A percentile compares a stretch with the other conserved stretches of the same genome.
Conservation (phyloP, 2,113 vertebrate species). For the Brachirus orientalis region DNA sequence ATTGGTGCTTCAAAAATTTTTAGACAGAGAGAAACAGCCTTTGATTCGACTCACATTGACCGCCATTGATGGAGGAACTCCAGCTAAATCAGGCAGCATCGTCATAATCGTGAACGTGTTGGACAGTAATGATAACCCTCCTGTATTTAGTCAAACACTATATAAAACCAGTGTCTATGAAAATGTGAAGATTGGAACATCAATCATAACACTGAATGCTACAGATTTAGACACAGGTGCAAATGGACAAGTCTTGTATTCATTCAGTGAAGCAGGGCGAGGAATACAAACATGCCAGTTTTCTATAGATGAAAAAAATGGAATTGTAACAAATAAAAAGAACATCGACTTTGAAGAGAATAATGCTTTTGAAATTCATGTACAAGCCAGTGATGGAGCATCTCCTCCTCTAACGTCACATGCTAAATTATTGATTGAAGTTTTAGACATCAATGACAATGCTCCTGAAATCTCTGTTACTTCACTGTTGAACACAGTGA, state of each 20-base stretch:
- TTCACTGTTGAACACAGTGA: constrained; percentile 80
- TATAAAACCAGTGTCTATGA: constrained; percentile 84
- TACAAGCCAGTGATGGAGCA: constrained; percentile 86
- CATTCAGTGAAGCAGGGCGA: constrained; percentile 77
- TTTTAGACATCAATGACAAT: constrained; percentile 82
- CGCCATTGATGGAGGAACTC: constrained; percentile 38
- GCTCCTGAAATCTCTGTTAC: constrained; percentile 77
- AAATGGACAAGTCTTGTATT: constrained; percentile 84
- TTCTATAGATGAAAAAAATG: constrained; percentile 57
- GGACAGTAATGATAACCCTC: constrained; percentile 88
- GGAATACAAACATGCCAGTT: constrained; percentile 81
- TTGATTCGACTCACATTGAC: constrained; percentile 71
- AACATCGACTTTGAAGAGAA: constrained; percentile 83
- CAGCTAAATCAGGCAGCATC: constrained; percentile 79
- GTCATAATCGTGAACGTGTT: constrained; percentile 82
- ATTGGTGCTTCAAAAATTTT: constrained; percentile 82
- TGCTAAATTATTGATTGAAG: constrained; percentile 83
- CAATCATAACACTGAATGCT: constrained; percentile 83
- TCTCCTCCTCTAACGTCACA: constrained; percentile 75
- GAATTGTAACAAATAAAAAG: constrained; percentile 54
- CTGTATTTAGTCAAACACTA: constrained; percentile 79
- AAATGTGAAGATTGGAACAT: constrained; percentile 78
- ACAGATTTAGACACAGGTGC: constrained; percentile 85
- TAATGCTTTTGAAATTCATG: constrained; percentile 82
- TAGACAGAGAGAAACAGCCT: constrained; percentile 87